Conservation (phyloP, 2,888 invertebrate species). For the Capitulum mitella region DNA sequence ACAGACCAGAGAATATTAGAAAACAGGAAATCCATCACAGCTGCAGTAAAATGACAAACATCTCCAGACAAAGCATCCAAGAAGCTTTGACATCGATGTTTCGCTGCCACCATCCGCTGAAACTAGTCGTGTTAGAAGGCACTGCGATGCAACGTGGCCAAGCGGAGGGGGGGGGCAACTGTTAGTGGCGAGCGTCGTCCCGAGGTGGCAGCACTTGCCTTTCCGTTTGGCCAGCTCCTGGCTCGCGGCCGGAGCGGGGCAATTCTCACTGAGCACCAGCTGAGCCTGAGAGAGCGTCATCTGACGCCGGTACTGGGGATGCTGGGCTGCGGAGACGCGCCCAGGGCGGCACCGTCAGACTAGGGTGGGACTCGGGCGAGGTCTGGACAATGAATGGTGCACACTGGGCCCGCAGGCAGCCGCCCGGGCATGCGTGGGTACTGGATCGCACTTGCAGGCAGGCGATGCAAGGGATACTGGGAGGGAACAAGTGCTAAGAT, state of each 20-base stretch:
- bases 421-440: no score
- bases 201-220: slow-evolving; percentile 26
- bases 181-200: slow-evolving; percentile 26
- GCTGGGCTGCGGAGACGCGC: background rate
- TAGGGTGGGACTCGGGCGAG: no score
- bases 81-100: no score
- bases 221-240: slow-evolving; percentile 14
- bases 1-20: no score
- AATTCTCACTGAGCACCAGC: slow-evolving; percentile 19
- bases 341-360: background rate
- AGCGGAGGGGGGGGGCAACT: slow-evolving; percentile 27
- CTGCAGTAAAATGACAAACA: no score
- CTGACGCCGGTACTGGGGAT: slow-evolving; percentile 23
- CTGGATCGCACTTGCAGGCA: no score
- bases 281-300: slow-evolving; percentile 26
- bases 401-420: no score
- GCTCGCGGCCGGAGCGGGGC: slow-evolving; percentile 23
- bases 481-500: no score
- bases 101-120: background rate
- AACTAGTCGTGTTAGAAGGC: background rate
- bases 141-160: background rate
- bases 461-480: no score
- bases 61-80: no score
- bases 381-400: no score
- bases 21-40: no score